Evolutionary conservation across 2,797 vertebrate species (phyloP).

Genomic region (Tenualosa thibaudeaui): DNA sequence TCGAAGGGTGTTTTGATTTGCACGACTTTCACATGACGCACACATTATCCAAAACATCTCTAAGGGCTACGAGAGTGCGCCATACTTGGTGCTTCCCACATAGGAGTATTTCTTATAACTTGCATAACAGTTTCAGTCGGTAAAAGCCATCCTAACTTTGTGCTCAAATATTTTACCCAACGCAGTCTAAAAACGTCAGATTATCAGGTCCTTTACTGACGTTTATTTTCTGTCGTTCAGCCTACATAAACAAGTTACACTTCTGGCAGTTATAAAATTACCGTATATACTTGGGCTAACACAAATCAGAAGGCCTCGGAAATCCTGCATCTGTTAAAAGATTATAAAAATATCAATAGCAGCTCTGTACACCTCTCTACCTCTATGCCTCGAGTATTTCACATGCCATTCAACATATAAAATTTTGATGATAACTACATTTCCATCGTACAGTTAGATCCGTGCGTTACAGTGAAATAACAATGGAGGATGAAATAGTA

Average conservation of each 20-base stretch:
- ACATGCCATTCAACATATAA: neutral
- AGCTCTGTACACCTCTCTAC: neutral
- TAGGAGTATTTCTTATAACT: constrained; percentile 4
- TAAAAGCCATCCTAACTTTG: neutral
- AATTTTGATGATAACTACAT: neutral
- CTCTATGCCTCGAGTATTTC: neutral
- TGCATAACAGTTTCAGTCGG: neutral
- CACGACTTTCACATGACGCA: constrained; percentile 2
- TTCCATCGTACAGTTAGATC: neutral
- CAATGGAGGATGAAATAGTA: constrained; percentile 23
- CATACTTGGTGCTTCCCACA: constrained; percentile 1
- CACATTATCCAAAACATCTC: neutral
- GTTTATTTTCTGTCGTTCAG: neutral
- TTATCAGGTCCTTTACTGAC: neutral
- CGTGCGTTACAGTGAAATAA: neutral
- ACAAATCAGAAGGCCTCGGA: neutral
- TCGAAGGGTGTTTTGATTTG: neutral
- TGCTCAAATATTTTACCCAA: neutral
- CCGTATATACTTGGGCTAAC: neutral
- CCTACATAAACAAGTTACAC: neutral
- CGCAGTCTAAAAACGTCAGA: constrained; percentile 1
- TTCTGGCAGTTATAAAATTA: neutral
- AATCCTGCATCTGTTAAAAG: neutral
- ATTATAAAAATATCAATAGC: neutral
- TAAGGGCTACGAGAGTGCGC: neutral